phyloP scores from a whole-genome alignment of 2,888 invertebrate species.

The Ectropis crepuscularia region DNA sequence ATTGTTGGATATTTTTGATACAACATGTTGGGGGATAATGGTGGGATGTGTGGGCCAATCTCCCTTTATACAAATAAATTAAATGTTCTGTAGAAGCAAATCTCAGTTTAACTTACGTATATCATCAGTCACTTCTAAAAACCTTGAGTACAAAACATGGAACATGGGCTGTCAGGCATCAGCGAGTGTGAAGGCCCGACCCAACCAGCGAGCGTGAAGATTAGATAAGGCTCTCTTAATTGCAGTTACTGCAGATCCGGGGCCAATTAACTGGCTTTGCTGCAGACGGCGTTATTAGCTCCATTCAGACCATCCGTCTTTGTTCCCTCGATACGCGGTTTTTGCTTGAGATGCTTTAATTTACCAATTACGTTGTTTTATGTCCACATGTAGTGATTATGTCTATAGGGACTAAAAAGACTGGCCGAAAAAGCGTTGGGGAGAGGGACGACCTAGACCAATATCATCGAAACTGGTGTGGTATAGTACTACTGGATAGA shows the following conservation, averaged over 20 bases:
- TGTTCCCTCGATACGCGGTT: neutral
- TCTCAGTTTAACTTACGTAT: too few species aligned
- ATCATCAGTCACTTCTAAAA: too few species aligned
- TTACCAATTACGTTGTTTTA: too few species aligned
- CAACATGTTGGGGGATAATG: too few species aligned
- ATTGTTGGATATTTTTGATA: too few species aligned
- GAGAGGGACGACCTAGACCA: too few species aligned
- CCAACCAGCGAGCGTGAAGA: conserved; percentile 17
- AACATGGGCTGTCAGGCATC: neutral
- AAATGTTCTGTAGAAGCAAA: too few species aligned
- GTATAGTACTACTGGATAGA: too few species aligned
- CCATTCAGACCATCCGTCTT: conserved; percentile 1
- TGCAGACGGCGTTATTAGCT: conserved; percentile 10
- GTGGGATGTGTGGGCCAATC: too few species aligned
- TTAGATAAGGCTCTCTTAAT: conserved; percentile 16
- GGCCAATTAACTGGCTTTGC: conserved; percentile 18
- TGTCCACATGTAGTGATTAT: neutral
- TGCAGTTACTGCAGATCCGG: conserved; percentile 13
- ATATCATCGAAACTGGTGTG: too few species aligned
- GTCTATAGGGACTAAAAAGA: neutral
- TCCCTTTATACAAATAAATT: too few species aligned
- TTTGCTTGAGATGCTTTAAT: neutral
- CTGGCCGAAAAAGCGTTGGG: too few species aligned
- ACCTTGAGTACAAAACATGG: neutral
- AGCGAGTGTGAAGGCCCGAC: neutral